A percentile compares a stretch with the other conserved stretches of the same genome.
phyloP scores from a whole-genome alignment of 2,797 vertebrate genomes.

The Premnoplex brunnescens region DNA sequence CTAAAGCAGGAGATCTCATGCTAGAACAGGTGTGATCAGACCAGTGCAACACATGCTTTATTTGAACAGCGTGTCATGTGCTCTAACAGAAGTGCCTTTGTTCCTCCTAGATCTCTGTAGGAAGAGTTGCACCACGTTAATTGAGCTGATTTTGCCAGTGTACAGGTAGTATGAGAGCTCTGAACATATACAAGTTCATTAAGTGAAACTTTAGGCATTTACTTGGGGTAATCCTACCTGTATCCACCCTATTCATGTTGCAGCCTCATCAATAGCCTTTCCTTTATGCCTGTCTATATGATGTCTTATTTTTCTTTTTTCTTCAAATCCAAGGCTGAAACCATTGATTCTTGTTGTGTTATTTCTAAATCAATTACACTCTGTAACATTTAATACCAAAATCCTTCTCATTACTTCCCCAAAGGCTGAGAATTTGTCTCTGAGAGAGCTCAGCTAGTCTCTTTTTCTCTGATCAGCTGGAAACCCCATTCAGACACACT shows the following conservation, averaged over 20 bases:
- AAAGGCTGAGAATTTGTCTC: neutral
- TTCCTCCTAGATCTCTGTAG: neutral
- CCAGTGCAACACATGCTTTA: neutral
- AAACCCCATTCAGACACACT: neutral
- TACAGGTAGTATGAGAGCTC: neutral
- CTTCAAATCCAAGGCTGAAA: neutral
- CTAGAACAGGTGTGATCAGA: neutral
- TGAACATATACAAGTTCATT: neutral
- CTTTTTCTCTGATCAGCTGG: conserved; percentile 11
- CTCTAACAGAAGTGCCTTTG: neutral
- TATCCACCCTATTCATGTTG: neutral
- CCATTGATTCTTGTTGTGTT: neutral
- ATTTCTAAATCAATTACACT: neutral
- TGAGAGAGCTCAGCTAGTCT: neutral
- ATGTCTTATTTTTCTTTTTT: neutral
- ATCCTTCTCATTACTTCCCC: neutral
- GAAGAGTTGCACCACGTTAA: neutral
- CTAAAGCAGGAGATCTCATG: neutral
- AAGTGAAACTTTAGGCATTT: neutral
- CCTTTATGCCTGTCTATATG: neutral
- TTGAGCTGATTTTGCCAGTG: neutral
- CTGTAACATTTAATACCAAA: neutral
- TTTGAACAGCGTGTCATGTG: neutral
- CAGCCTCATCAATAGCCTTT: neutral
- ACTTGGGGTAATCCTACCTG: neutral